These are phyloP conservation scores for Rhabdornis inornatus DNA, from an alignment of 2,113 vertebrate species.

Conservation along the genomic window DNA sequence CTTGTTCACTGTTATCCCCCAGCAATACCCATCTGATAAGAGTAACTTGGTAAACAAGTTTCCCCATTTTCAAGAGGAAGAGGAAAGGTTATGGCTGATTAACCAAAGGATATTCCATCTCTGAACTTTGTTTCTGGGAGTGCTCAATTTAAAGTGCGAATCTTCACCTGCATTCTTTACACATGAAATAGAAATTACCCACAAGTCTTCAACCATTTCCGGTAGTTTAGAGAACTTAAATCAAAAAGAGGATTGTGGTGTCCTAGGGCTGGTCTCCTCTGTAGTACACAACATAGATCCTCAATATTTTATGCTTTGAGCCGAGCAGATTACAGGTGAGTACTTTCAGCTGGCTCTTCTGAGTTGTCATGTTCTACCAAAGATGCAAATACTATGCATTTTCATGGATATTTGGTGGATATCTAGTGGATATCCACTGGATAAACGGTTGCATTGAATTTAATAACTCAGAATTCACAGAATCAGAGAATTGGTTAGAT, in stretches of 20 bases:
- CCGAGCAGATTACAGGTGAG: neutral
- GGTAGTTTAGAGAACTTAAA: neutral
- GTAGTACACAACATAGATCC: neutral
- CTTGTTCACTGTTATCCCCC: neutral
- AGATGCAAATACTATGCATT: neutral
- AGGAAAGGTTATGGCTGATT: neutral
- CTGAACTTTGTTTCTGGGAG: neutral
- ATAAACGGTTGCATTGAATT: neutral
- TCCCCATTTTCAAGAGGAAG: neutral
- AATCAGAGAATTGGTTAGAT: neutral
- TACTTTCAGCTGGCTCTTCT: neutral
- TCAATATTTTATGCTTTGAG: neutral
- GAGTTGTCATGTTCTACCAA: neutral
- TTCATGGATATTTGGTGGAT: neutral
- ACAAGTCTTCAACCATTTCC: neutral
- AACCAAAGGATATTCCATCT: neutral
- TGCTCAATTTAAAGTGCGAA: neutral
- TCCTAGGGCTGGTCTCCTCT: neutral
- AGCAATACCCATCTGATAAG: neutral
- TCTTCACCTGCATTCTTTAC: neutral
- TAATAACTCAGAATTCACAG: neutral
- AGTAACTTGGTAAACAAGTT: neutral
- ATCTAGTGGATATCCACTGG: neutral
- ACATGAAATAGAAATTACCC: neutral
- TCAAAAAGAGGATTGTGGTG: neutral